These are phyloP conservation scores for Drosophila austrosaltans DNA, from an alignment of 2,888 invertebrate species.

Conservation along the genomic window DNA sequence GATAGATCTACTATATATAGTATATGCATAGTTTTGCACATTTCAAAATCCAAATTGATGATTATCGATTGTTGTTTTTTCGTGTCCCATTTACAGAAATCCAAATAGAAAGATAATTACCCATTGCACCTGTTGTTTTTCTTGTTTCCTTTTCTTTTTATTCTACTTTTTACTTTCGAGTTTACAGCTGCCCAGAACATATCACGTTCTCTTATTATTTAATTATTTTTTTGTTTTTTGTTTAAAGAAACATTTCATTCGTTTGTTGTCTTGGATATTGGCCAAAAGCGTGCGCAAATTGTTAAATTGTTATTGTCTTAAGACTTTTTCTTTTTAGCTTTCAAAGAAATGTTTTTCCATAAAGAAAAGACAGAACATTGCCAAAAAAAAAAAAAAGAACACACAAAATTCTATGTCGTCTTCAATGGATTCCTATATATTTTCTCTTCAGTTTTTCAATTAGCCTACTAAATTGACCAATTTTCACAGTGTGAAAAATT, in stretches of 20 bases:
- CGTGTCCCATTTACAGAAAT: slow-evolving; percentile 33
- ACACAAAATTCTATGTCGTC: slow-evolving; percentile 31
- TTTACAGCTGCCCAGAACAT: slow-evolving; percentile 16
- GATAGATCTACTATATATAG: neutral
- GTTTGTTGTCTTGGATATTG: slow-evolving; percentile 49
- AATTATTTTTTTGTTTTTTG: neutral
- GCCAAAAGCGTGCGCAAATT: slow-evolving; percentile 77
- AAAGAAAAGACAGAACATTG: slow-evolving; percentile 36
- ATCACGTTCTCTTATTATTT: slow-evolving; percentile 11
- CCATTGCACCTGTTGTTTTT: slow-evolving; percentile 44
- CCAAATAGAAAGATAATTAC: neutral
- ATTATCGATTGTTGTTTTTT: slow-evolving; percentile 21
- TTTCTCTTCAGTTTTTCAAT: slow-evolving; percentile 44
- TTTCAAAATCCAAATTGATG: slow-evolving; percentile 20
- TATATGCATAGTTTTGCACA: slow-evolving; percentile 8
- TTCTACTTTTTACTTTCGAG: neutral
- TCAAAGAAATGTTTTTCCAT: slow-evolving; percentile 66
- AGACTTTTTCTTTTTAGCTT: slow-evolving; percentile 35
- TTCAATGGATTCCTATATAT: slow-evolving; percentile 43
- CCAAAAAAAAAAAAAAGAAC: slow-evolving; percentile 5
- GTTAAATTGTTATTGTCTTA: slow-evolving; percentile 71
- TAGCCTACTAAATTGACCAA: slow-evolving; percentile 36
- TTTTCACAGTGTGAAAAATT: neutral
- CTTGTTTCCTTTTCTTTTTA: neutral
- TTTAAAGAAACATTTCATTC: slow-evolving; percentile 4